Conservation (phyloP, 2,113 vertebrate genomes). For the Nycticryphes semicollaris region DNA sequence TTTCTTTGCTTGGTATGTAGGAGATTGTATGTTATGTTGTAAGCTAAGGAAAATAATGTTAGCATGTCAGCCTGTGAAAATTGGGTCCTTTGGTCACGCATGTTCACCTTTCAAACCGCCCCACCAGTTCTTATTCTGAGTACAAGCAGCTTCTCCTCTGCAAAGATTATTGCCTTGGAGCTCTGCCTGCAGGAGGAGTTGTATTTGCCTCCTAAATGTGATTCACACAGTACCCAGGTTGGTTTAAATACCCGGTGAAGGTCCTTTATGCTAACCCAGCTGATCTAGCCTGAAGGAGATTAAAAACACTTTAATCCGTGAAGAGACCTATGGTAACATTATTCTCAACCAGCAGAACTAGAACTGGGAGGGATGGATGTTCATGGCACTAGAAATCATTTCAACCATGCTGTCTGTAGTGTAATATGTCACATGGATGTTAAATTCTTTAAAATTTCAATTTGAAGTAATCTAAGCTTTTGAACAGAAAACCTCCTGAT, state of each 20-base stretch:
- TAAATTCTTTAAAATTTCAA: background rate
- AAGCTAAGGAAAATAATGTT: background rate
- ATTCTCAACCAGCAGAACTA: background rate
- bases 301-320: background rate
- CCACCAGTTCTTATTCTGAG: background rate
- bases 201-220: background rate
- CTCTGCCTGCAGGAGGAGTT: background rate
- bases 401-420: background rate
- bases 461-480: background rate
- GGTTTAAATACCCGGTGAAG: background rate
- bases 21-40: fast-evolving
- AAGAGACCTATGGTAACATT: background rate
- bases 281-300: background rate
- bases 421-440: background rate
- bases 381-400: background rate
- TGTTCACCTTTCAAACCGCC: background rate
- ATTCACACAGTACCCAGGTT: background rate
- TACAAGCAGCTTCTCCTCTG: background rate
- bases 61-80: background rate
- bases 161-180: background rate
- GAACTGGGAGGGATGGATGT: background rate
- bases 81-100: background rate
- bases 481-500: background rate
- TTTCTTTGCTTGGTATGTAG: background rate
- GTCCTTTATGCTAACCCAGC: background rate